These are phyloP conservation scores for Tauraco erythrolophus DNA, from an alignment of 2,113 vertebrate species.

Conservation along the genomic window DNA sequence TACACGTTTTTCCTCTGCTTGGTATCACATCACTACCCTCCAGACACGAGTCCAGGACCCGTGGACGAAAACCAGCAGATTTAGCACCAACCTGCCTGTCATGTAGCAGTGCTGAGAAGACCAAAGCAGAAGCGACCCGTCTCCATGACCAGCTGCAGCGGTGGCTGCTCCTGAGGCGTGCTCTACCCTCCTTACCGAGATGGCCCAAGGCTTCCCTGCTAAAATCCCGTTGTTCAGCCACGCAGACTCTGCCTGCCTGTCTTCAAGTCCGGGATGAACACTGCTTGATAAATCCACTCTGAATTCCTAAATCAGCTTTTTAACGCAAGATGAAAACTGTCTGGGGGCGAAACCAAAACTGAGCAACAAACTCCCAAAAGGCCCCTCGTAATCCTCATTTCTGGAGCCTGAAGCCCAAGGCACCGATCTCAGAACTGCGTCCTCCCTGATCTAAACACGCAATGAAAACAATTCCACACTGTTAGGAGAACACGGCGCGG, in stretches of 20 bases:
- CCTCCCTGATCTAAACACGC: rapidly evolving
- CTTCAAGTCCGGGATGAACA: rapidly evolving
- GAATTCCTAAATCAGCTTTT: background rate
- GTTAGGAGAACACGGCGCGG: background rate
- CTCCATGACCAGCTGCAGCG: rapidly evolving
- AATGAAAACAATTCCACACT: rapidly evolving
- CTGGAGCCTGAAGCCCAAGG: background rate
- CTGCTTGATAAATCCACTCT: rapidly evolving
- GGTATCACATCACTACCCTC: background rate
- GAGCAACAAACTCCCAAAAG: background rate
- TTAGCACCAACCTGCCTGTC: background rate
- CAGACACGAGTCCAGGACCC: background rate
- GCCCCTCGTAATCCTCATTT: background rate
- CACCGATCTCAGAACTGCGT: background rate
- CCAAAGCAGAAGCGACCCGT: background rate
- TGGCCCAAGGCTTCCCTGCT: background rate
- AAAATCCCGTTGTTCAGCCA: background rate
- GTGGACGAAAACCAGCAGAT: background rate
- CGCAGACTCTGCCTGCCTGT: background rate
- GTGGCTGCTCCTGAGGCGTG: background rate
- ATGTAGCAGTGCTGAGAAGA: background rate
- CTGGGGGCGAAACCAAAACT: background rate
- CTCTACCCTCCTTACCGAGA: background rate
- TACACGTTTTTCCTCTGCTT: background rate
- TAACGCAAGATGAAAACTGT: rapidly evolving